A percentile compares a stretch with the other conserved stretches of the same genome.
These are phyloP conservation scores for Poeciliopsis presidionis DNA, from an alignment of 2,797 vertebrate genomes.

Conservation along the genomic window DNA sequence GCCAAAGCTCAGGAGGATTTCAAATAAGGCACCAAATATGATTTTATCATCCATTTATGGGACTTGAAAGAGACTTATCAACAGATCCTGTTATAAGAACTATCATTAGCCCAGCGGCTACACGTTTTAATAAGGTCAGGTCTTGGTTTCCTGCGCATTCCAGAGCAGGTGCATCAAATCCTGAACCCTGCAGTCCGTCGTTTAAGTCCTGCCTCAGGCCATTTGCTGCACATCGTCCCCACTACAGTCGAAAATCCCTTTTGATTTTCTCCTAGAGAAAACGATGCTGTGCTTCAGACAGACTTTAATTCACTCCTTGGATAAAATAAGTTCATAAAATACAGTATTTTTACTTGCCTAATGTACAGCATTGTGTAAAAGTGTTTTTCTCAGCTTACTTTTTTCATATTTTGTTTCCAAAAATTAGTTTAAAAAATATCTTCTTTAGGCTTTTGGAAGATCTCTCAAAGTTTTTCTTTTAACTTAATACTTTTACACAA, in stretches of 20 bases:
- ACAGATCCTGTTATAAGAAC: background rate
- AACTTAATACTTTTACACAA: background rate
- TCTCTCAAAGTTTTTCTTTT: background rate
- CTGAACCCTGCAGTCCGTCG: background rate
- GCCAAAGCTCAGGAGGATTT: background rate
- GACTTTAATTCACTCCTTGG: background rate
- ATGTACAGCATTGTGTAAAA: background rate
- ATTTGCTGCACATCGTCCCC: background rate
- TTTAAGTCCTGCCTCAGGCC: background rate
- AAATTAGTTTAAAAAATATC: background rate
- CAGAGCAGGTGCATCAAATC: background rate
- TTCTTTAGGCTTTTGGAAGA: background rate
- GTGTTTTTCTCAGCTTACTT: background rate
- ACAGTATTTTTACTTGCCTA: background rate
- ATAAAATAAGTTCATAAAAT: background rate
- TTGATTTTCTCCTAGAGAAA: background rate
- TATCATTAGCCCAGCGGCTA: background rate
- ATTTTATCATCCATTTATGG: conserved; percentile 13
- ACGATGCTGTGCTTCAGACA: background rate
- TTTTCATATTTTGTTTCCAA: background rate
- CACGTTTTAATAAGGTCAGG: background rate
- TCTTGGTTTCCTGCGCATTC: background rate
- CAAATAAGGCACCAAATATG: conserved; percentile 15
- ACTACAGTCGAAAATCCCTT: background rate
- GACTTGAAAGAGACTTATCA: background rate